Evolutionary conservation across 1,140 invertebrate genomes (phyloP).

Genomic region (Tigriopus japonicus): DNA sequence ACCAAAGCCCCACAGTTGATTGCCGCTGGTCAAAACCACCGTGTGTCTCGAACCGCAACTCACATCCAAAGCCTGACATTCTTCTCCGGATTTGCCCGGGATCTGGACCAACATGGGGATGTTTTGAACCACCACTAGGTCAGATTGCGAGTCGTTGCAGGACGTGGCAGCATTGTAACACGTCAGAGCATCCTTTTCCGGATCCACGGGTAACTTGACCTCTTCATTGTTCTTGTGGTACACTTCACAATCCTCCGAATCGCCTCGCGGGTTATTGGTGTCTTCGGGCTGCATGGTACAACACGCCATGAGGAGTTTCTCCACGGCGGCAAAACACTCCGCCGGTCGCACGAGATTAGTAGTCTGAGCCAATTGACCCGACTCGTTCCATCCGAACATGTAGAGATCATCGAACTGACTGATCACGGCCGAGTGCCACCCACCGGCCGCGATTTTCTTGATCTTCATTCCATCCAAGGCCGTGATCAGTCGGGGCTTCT

Average conservation of each 20-base stretch:
- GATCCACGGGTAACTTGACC: neutral
- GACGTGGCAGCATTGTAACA: slow-evolving; percentile 1
- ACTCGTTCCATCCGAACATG: slow-evolving; percentile 32
- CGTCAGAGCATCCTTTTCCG: neutral
- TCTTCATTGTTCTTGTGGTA: slow-evolving; percentile 8
- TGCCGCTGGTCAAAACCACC: slow-evolving; percentile 3
- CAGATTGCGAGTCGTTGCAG: neutral
- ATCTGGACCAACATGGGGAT: slow-evolving; percentile 2
- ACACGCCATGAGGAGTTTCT: slow-evolving; percentile 14
- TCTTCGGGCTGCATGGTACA: slow-evolving; percentile 15
- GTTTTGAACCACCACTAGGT: slow-evolving; percentile 10
- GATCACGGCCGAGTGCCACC: slow-evolving; percentile 28
- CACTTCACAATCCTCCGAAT: slow-evolving; percentile 8
- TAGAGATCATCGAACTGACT: slow-evolving; percentile 25
- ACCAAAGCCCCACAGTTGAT: slow-evolving; percentile 10
- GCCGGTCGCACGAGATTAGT: slow-evolving; percentile 12
- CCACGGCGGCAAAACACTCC: slow-evolving; percentile 13
- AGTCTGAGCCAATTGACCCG: slow-evolving; percentile 28
- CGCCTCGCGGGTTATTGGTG: slow-evolving; percentile 6
- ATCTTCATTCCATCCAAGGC: slow-evolving; percentile 23
- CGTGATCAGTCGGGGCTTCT: slow-evolving; percentile 20
- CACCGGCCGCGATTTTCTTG: slow-evolving; percentile 22
- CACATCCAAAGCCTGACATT: slow-evolving; percentile 4
- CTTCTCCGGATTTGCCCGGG: neutral
- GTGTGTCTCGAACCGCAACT: slow-evolving; percentile 14